A percentile compares a stretch with the other conserved stretches of the same genome.
phyloP scores from a whole-genome alignment of 2,888 invertebrate genomes.

The Drosophila nr. perissopoda region DNA sequence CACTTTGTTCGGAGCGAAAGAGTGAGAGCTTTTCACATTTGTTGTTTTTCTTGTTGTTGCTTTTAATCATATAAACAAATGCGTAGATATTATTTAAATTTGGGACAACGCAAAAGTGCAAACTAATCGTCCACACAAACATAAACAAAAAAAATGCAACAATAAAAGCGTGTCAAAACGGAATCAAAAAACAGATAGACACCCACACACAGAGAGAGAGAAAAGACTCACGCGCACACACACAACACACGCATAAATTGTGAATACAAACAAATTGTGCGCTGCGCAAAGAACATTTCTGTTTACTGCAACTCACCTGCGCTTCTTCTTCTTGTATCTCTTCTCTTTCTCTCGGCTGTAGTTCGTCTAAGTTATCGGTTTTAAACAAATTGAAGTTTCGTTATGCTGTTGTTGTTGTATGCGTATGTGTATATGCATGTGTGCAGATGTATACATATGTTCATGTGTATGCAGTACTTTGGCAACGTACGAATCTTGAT shows the following conservation, averaged over 20 bases:
- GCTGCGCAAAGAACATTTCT: conserved; percentile 33
- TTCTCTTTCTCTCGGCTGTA: background rate
- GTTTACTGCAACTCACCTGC: conserved; percentile 63
- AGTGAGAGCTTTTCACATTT: conserved; percentile 19
- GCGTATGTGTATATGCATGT: conserved; percentile 42
- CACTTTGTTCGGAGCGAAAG: background rate
- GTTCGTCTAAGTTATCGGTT: conserved; percentile 37
- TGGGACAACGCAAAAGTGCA: conserved; percentile 48
- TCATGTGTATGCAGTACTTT: conserved; percentile 55
- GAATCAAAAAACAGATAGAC: conserved; percentile 43
- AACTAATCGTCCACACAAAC: conserved; percentile 59
- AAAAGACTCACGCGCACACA: conserved; percentile 19
- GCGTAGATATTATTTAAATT: conserved; percentile 56
- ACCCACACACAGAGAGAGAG: conserved; percentile 26
- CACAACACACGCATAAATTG: conserved; percentile 11
- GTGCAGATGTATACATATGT: conserved; percentile 29
- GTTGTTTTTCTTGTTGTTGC: conserved; percentile 11
- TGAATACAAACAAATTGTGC: conserved; percentile 44
- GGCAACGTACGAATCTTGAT: conserved; percentile 55
- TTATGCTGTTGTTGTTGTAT: conserved; percentile 45
- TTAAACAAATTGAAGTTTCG: conserved; percentile 50
- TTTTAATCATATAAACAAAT: conserved; percentile 64
- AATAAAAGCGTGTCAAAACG: conserved; percentile 39
- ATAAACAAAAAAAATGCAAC: conserved; percentile 63
- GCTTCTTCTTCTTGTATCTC: conserved; percentile 41